Evolutionary conservation across 2,888 invertebrate species (phyloP).

Genomic region (Metellina segmentata): DNA sequence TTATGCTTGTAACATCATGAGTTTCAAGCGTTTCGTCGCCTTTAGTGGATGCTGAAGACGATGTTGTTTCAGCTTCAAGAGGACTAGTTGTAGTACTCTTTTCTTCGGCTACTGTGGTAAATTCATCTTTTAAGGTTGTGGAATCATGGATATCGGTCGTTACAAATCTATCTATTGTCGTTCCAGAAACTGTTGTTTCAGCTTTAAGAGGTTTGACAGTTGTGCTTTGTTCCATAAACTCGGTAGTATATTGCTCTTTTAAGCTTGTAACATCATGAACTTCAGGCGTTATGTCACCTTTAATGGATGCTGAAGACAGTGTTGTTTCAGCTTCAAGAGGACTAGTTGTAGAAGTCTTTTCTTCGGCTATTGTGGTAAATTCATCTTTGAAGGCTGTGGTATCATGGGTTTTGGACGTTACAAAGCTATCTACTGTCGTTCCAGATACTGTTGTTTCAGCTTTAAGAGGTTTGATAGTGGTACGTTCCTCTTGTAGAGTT

Average conservation of each 20-base stretch:
- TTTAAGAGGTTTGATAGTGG: background rate
- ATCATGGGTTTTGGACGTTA: background rate
- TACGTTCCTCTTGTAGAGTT: background rate
- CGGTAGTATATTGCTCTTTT: background rate
- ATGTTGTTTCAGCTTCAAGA: background rate
- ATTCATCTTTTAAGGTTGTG: background rate
- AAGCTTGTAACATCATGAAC: background rate
- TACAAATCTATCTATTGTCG: constrained; percentile 13
- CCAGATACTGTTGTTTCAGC: background rate
- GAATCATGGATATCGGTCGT: background rate
- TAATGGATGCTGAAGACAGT: background rate
- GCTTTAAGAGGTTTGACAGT: constrained; percentile 19
- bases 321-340: background rate
- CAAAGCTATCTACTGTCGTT: background rate
- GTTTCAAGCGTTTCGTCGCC: background rate
- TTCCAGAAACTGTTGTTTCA: constrained; percentile 52
- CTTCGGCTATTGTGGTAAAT: background rate
- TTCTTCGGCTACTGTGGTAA: too few relatives aligned
- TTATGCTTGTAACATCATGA: background rate
- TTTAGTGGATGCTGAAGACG: background rate
- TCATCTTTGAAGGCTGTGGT: background rate
- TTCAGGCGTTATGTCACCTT: constrained; percentile 4
- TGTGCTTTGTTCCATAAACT: constrained; percentile 6
- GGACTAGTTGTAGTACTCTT: background rate
- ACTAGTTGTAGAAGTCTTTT: background rate